Base-by-base conservation (phyloP, 2,797 vertebrate genomes). In the Antennarius maculatus region DNA sequence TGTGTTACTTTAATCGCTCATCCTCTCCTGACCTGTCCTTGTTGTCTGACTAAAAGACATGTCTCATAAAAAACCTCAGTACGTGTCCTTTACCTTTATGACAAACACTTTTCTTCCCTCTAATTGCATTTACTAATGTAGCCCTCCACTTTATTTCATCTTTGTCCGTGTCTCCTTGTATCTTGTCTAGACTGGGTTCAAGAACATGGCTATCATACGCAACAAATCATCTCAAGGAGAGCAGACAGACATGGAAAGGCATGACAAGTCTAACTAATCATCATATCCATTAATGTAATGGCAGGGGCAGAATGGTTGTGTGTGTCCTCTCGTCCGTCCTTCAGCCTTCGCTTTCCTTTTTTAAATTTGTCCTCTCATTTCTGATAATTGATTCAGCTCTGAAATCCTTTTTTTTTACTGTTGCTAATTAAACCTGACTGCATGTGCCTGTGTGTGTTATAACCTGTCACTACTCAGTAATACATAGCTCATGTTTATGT, bases 201-300 rank as follows among this genome's bases (percentile, higher is more conserved):
- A 87, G 88, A 89, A 76, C 89, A 62, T 53, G 80, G 75, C 71
- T 45, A 41, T 63, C 74, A 57, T 37, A 47, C 55, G 56, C 71
- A 49, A 64, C 90, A 91, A 91, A 92, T 92, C 90, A 90, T 85
- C 79, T 78, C 81, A 89, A 91, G 88, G 86, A 81, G 85, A 89
- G 58, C 39, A 27, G 53, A 57, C 62, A 52, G 85, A 88, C 79
- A 64, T 81, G 61, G 73, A 78, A 78, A 82, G 81, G 69, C 87
- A 84, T 64, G 70, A 61, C 78, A 67, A 64, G 48, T 60, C 69
- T 57, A 83, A 71, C 81, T 73, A 79, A 91, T 89, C 80, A 89
- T 76, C 87, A 83, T 74, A 83, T 88, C 86, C 87, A 90, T 92
- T 91, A 91, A 85, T 53, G 78, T 81, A 81, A 77, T 70, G 69